Conservation (phyloP, 2,888 invertebrate genomes). For the Luperina nickerlii region DNA sequence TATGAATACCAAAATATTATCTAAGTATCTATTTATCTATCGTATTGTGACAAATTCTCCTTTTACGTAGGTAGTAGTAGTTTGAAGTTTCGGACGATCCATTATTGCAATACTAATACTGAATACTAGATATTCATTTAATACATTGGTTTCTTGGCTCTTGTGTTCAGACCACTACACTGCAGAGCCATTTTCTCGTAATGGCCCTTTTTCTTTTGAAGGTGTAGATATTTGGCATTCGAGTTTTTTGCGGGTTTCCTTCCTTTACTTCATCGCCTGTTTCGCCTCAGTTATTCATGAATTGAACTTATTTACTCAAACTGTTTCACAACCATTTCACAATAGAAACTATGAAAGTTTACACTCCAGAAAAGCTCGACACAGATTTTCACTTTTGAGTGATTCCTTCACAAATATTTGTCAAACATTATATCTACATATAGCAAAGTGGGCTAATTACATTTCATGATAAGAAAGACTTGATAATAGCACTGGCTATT, state of each 20-base stretch:
- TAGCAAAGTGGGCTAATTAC: slow-evolving; percentile 82
- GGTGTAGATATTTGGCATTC: neutral
- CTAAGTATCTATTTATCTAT: neutral
- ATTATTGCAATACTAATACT: no score
- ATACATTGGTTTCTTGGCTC: neutral
- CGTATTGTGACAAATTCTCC: neutral
- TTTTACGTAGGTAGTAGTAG: neutral
- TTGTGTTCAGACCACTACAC: neutral
- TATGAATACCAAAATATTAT: neutral
- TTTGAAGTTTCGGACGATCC: no score
- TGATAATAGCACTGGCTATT: slow-evolving; percentile 64
- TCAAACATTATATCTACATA: slow-evolving; percentile 75
- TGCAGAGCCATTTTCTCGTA: neutral
- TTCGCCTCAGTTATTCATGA: neutral
- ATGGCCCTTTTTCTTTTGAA: neutral
- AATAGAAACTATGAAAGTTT: slow-evolving; percentile 52
- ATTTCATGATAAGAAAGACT: slow-evolving; percentile 78
- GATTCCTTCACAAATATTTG: slow-evolving; percentile 79
- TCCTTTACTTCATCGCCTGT: neutral
- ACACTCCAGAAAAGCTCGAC: slow-evolving; percentile 66
- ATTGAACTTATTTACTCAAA: slow-evolving; percentile 18
- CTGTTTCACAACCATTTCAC: slow-evolving; percentile 53
- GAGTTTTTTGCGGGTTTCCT: neutral
- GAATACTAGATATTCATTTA: neutral
- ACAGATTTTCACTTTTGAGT: slow-evolving; percentile 73